Evolutionary conservation across 2,113 vertebrate species (phyloP).

Genomic region (Stegastes partitus): DNA sequence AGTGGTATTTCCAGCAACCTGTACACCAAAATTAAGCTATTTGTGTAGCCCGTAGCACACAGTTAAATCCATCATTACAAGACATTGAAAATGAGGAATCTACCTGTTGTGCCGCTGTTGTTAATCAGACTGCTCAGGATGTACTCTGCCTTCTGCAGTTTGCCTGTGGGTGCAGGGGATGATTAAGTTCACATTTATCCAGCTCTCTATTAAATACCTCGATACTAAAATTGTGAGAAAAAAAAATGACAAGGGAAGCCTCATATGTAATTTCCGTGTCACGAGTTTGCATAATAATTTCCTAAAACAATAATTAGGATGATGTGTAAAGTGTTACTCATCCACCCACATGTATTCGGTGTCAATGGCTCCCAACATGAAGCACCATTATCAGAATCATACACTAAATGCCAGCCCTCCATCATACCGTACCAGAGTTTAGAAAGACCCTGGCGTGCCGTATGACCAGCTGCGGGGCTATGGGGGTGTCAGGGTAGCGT

Average conservation of each 20-base stretch:
- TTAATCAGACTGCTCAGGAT: constrained; percentile 93
- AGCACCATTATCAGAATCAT: background rate
- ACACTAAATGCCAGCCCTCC: background rate
- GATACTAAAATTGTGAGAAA: background rate
- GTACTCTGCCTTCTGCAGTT: constrained; percentile 94
- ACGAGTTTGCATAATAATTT: background rate
- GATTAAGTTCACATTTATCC: background rate
- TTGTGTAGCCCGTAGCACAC: background rate
- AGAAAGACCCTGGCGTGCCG: constrained; percentile 91
- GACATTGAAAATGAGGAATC: background rate
- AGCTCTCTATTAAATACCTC: background rate
- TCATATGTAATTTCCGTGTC: background rate
- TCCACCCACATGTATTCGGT: background rate
- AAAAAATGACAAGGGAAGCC: constrained; percentile 5
- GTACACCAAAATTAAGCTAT: background rate
- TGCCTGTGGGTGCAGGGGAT: constrained; percentile 82
- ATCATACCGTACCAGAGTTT: constrained; percentile 85
- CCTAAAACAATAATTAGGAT: background rate
- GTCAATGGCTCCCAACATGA: background rate
- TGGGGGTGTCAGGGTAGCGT: constrained; percentile 80
- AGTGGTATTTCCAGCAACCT: constrained; percentile 91
- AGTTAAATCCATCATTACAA: background rate
- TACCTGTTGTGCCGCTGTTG: constrained; percentile 89
- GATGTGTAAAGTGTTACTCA: background rate
- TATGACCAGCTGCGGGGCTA: constrained; percentile 94